Percentiles rank a stretch among this genome's conserved stretches.
Conservation (phyloP, 2,888 invertebrate genomes). For the Epinotia brunnichana region DNA sequence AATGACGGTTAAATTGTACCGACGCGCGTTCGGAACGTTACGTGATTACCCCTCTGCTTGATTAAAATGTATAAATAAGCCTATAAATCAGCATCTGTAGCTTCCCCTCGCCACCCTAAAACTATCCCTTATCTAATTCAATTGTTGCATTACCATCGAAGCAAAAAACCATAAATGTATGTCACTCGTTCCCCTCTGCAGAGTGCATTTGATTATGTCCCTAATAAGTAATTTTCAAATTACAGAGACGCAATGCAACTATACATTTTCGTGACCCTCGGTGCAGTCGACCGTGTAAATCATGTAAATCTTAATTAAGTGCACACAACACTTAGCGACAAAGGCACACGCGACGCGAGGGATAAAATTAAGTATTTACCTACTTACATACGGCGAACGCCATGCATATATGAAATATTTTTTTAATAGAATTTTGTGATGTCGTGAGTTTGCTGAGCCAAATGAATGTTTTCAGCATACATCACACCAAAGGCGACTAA, state of each 20-base stretch:
- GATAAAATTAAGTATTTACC: conserved; percentile 15
- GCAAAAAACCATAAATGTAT: conserved; percentile 45
- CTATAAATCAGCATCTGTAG: not conserved
- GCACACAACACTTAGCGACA: conserved; percentile 25
- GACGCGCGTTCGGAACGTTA: too few species aligned
- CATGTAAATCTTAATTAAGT: conserved; percentile 44
- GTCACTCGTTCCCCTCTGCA: conserved; percentile 54
- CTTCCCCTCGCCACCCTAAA: conserved; percentile 16
- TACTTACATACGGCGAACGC: not conserved
- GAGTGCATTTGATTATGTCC: conserved; percentile 51
- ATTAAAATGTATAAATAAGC: conserved; percentile 9
- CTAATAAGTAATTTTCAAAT: conserved; percentile 48
- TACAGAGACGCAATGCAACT: conserved; percentile 41
- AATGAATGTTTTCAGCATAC: not conserved
- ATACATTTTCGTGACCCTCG: conserved; percentile 44
- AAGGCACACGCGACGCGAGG: conserved; percentile 11
- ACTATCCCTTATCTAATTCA: conserved; percentile 35
- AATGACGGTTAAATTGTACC: too few species aligned
- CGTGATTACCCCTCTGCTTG: not conserved
- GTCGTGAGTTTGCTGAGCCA: not conserved
- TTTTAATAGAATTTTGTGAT: not conserved
- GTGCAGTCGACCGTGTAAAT: conserved; percentile 27
- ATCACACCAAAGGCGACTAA: too few species aligned
- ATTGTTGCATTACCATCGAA: conserved; percentile 37
- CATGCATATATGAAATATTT: conserved; percentile 11